Base-by-base conservation (phyloP, 1,140 invertebrate genomes). In the Polypedilum vanderplanki region DNA sequence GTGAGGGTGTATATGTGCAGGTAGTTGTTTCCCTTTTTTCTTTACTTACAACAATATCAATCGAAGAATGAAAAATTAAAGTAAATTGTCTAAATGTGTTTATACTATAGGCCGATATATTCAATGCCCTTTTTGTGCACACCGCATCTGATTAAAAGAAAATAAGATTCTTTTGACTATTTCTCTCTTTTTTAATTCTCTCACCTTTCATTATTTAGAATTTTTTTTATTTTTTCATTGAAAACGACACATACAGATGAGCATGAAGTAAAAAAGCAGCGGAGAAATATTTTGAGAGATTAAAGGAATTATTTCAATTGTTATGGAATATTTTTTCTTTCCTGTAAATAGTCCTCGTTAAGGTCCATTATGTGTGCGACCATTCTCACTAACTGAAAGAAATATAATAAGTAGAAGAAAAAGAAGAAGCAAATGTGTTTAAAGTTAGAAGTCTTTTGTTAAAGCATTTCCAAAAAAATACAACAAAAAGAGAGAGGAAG, bases 321-420 rank as follows among this genome's bases (percentile, higher is more conserved):
- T 57, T 57, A 57, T 57, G 46, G 15, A n/a, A n/a, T 57, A 12
- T 57, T 57, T 57, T n/a, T 57, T 57, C 46, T 57, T 46, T 46
- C 46, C 46, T n/a, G 46, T 57, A 57, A 57, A 57, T 57, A 57
- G 46, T 57, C 46, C 46, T 57, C 46, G 46, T 57, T 57, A 57
- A 57, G 46, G 46, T 57, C n/a, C 46, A 57, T 57, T 57, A 57
- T 57, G 12, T 57, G 46, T 57, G 41, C 9, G 15, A 57, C 12
- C 46, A n/a, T 57, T n/a, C n/a, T 57, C 46, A 12, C n/a, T n/a
- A n/a, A n/a, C n/a, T 57, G 12, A 57, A 15, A n/a, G 15, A 57
- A n/a, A 4, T 15, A 57, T 15, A 46, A 46, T 46, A 46, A 15
- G 41, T 46, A 15, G 12, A 57, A 57, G 2, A 1, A 57, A 15